Base-by-base conservation (phyloP, 2,888 invertebrate species). In the Heliconius hortense region DNA sequence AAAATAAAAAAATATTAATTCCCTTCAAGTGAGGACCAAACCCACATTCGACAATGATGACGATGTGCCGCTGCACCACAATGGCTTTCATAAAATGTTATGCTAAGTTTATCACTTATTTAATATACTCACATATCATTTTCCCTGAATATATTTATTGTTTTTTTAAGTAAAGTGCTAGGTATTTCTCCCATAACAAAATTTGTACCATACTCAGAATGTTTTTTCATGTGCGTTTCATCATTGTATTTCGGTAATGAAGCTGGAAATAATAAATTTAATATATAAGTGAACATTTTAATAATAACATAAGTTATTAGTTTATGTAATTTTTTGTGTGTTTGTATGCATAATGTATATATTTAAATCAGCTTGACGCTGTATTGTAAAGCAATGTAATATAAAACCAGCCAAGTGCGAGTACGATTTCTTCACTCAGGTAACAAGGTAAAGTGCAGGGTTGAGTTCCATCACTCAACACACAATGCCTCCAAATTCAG, bases 241-340 rank as follows among this genome's bases (percentile, higher is more conserved):
- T 90, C 88, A 82, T 88, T 84, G 78, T 86, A 92, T 15, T 82
- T 77, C 28, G 73, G 73, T 35, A 79, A 60, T 39, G 77, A 75
- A 77, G 79, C 78, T 80, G 72, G 69, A 78, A 79, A 77, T 73
- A 67, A 72, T 18, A 59, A n/a, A n/a, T n/a, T 56, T 56, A 0
- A 56, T 56, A 10, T n/a, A n/a, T 56, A n/a, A 56, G n/a, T 56
- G 53, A 56, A 21, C 10, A 56, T 21, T 56, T 56, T n/a, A 10
- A n/a, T 56, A 18, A 4, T 56, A 3, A 56, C 10, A 56, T 56
- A n/a, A 3, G 56, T 56, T n/a, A 56, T n/a, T n/a, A 56, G n/a
- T n/a, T 53, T 56, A 56, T n/a, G n/a, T n/a, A 10, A 2, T 10
- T 53, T 8, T 1, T n/a, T 56, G n/a, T 15, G 5, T 48, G 48